A percentile compares a stretch with the other conserved stretches of the same genome.
These are phyloP conservation scores for Chalcosyrphus nemorum DNA, from an alignment of 2,888 invertebrate species.

Conservation along the genomic window DNA sequence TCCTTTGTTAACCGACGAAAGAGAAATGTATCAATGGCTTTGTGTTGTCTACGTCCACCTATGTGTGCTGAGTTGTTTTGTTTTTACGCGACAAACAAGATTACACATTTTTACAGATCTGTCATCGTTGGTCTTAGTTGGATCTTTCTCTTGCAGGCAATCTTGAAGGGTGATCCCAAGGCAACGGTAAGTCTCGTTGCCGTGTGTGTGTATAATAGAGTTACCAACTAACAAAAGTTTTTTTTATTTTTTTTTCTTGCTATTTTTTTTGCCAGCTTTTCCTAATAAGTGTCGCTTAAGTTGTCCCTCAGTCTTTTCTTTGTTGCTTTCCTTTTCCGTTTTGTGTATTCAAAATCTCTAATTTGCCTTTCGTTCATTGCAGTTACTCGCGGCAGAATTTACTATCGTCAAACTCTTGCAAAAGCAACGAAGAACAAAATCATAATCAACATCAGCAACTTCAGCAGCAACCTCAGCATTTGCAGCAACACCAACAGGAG, in stretches of 20 bases:
- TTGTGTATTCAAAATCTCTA: not conserved
- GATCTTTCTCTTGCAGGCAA: slow-evolving; percentile 52
- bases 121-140: slow-evolving; percentile 55
- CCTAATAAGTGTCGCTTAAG: slow-evolving; percentile 35
- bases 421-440: slow-evolving; percentile 88
- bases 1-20: slow-evolving; percentile 12
- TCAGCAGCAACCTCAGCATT: slow-evolving; percentile 73
- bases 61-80: not conserved
- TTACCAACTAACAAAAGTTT: slow-evolving; percentile 33
- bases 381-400: slow-evolving; percentile 95
- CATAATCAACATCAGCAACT: slow-evolving; percentile 82
- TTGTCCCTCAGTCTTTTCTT: not conserved
- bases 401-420: slow-evolving; percentile 86
- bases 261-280: slow-evolving; percentile 13
- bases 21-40: not conserved
- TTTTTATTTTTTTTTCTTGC: slow-evolving; percentile 1
- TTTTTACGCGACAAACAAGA: slow-evolving; percentile 19
- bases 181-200: slow-evolving; percentile 65
- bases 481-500: slow-evolving; percentile 71
- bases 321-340: slow-evolving; percentile 42
- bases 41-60: slow-evolving; percentile 44
- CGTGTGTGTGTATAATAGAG: slow-evolving; percentile 29
- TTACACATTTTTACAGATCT: slow-evolving; percentile 21
- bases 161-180: slow-evolving; percentile 27
- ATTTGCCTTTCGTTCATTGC: slow-evolving; percentile 77